These are phyloP conservation scores for Cerastoderma edule DNA, from an alignment of 2,888 invertebrate species.

Conservation along the genomic window DNA sequence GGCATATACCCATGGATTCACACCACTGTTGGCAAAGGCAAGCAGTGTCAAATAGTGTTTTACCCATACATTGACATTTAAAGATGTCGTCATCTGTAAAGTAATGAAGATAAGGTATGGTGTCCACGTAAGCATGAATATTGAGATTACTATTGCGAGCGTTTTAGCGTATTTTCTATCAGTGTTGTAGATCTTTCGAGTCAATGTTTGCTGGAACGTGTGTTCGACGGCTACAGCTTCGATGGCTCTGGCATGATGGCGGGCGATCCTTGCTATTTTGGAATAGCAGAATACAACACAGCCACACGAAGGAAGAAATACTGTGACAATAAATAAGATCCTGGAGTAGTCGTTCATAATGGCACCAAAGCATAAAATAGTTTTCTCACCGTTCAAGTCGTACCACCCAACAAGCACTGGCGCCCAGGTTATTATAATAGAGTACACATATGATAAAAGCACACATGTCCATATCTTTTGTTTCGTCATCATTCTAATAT, in stretches of 20 bases:
- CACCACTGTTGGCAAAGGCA: slow-evolving; percentile 86
- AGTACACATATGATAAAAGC: slow-evolving; percentile 87
- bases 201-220: slow-evolving; percentile 84
- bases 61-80: slow-evolving; percentile 85
- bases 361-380: slow-evolving; percentile 49
- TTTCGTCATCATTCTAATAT: slow-evolving; percentile 87
- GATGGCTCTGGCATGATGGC: slow-evolving; percentile 88
- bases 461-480: slow-evolving; percentile 87
- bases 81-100: slow-evolving; percentile 72
- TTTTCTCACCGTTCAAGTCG: slow-evolving; percentile 38
- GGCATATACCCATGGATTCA: slow-evolving; percentile 88
- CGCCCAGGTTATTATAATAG: slow-evolving; percentile 86
- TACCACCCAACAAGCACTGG: slow-evolving; percentile 85
- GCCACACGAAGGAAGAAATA: slow-evolving; percentile 87
- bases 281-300: slow-evolving; percentile 87
- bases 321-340: slow-evolving; percentile 86
- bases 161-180: slow-evolving; percentile 87
- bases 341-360: slow-evolving; percentile 84
- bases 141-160: slow-evolving; percentile 87
- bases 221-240: slow-evolving; percentile 87
- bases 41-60: slow-evolving; percentile 87
- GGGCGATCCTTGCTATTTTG: slow-evolving; percentile 87
- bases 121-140: slow-evolving; percentile 87
- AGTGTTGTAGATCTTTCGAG: slow-evolving; percentile 68
- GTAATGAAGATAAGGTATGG: slow-evolving; percentile 86